Percentiles rank a stretch among this genome's conserved stretches.
Evolutionary conservation across 37 sponge, comb jelly and placozoan species (phyloP).

Genomic region (Chondrosia reniformis): DNA sequence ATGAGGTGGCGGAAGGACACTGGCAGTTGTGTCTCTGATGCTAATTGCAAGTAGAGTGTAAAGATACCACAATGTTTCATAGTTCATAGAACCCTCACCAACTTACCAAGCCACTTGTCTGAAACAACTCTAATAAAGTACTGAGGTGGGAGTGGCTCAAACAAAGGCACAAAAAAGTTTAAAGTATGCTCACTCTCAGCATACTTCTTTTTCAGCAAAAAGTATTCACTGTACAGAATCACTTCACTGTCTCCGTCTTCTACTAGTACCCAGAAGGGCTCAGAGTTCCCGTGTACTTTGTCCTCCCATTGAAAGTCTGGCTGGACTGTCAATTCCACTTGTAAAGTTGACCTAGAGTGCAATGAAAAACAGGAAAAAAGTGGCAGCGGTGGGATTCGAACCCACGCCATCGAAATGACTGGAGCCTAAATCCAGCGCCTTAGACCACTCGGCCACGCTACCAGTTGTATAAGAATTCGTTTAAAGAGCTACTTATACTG

Average conservation of each 20-base stretch:
- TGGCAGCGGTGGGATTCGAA: slow-evolving; percentile 26
- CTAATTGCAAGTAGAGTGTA: slow-evolving; percentile 25
- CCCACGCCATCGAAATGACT: slow-evolving; percentile 18
- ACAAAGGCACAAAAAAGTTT: slow-evolving; percentile 95
- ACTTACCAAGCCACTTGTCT: slow-evolving; percentile 70
- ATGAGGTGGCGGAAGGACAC: slow-evolving; percentile 97
- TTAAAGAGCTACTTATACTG: no score
- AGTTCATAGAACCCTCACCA: background rate
- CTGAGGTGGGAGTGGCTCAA: slow-evolving; percentile 99
- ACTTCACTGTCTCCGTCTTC: slow-evolving; percentile 98
- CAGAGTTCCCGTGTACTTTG: slow-evolving; percentile 89
- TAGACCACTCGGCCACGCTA: slow-evolving; percentile 33
- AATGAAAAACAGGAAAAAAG: slow-evolving; percentile 10
- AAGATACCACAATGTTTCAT: background rate
- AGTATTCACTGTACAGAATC: slow-evolving; percentile 94
- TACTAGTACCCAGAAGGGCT: slow-evolving; percentile 97
- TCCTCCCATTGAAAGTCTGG: slow-evolving; percentile 99
- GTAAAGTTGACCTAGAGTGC: slow-evolving; percentile 74
- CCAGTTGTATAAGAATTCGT: background rate
- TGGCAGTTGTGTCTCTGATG: slow-evolving; percentile 91
- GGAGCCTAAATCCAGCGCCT: slow-evolving; percentile 27
- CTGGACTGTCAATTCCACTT: slow-evolving; percentile 95
- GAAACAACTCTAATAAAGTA: slow-evolving; percentile 92
- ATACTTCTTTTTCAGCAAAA: slow-evolving; percentile 94
- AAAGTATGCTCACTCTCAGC: slow-evolving; percentile 83